phyloP scores from a whole-genome alignment of 2,888 invertebrate species.

The Syrista parreyssii region DNA sequence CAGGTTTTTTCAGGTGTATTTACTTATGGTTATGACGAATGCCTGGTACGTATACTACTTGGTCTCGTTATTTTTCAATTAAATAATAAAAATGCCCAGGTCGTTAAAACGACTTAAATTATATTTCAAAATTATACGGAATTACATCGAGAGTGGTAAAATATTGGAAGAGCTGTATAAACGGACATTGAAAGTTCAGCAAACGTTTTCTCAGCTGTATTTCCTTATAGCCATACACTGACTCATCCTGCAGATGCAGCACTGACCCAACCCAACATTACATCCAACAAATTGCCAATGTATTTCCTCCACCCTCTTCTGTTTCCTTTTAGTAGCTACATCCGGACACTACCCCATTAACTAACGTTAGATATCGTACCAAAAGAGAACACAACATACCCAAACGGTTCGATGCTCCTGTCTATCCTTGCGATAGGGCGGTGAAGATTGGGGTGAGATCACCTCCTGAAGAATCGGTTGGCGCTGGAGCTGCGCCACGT shows the following conservation, averaged over 20 bases:
- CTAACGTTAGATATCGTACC: background rate
- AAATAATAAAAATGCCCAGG: background rate
- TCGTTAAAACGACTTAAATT: background rate
- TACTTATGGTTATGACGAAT: background rate
- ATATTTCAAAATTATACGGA: background rate
- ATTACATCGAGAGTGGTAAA: background rate
- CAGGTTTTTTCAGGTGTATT: background rate
- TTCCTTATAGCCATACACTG: background rate
- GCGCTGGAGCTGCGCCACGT: conserved; percentile 84
- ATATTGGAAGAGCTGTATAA: background rate
- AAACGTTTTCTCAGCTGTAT: background rate
- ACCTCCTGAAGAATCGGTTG: conserved; percentile 76
- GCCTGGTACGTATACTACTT: background rate
- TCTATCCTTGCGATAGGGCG: conserved; percentile 60
- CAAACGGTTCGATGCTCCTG: conserved; percentile 57
- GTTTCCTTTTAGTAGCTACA: background rate
- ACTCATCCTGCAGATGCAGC: background rate
- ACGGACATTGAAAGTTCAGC: background rate
- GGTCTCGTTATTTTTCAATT: background rate
- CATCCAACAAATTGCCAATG: background rate
- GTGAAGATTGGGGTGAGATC: conserved; percentile 70
- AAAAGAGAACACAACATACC: conserved; percentile 41
- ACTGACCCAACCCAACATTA: background rate
- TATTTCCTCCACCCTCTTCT: background rate
- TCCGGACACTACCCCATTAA: background rate